phyloP scores from a whole-genome alignment of 2,888 invertebrate species.

The Parasteatoda lunata region DNA sequence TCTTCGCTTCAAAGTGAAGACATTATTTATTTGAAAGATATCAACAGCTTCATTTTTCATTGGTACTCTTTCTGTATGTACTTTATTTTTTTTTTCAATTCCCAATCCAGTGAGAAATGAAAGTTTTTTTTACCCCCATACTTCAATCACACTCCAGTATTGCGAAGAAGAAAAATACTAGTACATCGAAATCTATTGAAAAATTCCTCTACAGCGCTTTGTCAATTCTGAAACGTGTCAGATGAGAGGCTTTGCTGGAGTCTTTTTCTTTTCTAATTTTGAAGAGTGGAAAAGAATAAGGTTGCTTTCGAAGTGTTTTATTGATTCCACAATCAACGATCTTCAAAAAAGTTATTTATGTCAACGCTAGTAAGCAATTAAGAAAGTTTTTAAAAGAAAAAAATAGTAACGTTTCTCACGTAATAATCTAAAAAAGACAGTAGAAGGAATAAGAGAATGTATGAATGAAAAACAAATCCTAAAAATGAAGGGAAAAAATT shows the following conservation, averaged over 20 bases:
- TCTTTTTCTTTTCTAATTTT: not conserved
- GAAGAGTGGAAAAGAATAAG: not conserved
- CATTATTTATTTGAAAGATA: constrained; percentile 51
- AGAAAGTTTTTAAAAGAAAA: too few species aligned
- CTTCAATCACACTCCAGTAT: constrained; percentile 2
- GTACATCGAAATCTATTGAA: constrained; percentile 46
- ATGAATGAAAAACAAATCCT: too few species aligned
- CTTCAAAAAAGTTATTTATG: too few species aligned
- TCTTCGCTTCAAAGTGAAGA: constrained; percentile 20
- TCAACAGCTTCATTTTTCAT: constrained; percentile 60
- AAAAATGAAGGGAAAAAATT: too few species aligned
- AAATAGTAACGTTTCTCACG: too few species aligned
- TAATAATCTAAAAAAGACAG: too few species aligned
- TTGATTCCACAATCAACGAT: too few species aligned
- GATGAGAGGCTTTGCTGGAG: not conserved
- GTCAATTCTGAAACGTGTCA: not conserved
- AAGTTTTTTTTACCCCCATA: constrained; percentile 10
- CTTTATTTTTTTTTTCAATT: not conserved
- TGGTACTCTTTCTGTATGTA: constrained; percentile 1
- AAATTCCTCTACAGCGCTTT: constrained; percentile 1
- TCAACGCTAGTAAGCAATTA: too few species aligned
- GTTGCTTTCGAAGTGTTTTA: too few species aligned
- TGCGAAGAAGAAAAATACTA: not conserved
- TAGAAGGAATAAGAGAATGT: too few species aligned
- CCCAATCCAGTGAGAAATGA: constrained; percentile 20